A percentile compares a stretch with the other conserved stretches of the same genome.
Evolutionary conservation across 2,888 invertebrate genomes (phyloP).

Genomic region (Drosophila merina): DNA sequence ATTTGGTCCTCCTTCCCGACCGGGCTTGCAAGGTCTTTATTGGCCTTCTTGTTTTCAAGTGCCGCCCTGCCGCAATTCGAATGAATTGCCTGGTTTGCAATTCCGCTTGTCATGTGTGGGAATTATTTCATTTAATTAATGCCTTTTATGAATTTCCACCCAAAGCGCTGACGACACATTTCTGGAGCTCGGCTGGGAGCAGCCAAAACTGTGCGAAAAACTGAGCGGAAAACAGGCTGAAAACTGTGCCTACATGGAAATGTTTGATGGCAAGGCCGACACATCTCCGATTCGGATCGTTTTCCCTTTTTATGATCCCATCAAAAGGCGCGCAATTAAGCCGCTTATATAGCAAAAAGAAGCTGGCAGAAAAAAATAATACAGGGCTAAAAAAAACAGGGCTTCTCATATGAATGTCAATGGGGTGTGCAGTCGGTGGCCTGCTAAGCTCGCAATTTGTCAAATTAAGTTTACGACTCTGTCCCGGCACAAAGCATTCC

Average conservation of each 20-base stretch:
- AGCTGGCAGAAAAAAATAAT: constrained; percentile 17
- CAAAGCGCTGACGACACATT: constrained; percentile 15
- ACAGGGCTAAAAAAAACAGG: constrained; percentile 19
- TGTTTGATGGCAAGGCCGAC: constrained; percentile 9
- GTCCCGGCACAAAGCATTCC: constrained; percentile 46
- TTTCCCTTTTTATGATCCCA: constrained; percentile 53
- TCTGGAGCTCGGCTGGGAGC: constrained; percentile 6
- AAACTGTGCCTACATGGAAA: constrained; percentile 31
- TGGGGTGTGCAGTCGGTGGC: constrained; percentile 6
- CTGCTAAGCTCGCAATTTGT: constrained; percentile 62
- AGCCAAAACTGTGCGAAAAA: background rate
- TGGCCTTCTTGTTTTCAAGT: constrained; percentile 12
- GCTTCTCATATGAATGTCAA: constrained; percentile 36
- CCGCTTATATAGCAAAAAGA: constrained; percentile 58
- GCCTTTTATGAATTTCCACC: constrained; percentile 39
- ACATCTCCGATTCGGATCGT: constrained; percentile 33
- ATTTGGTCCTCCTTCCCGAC: background rate
- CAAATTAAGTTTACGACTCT: constrained; percentile 67
- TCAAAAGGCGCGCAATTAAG: constrained; percentile 70
- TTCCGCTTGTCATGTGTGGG: constrained; percentile 33
- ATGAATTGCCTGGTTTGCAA: constrained; percentile 53
- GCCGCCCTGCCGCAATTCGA: constrained; percentile 28
- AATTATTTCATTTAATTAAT: constrained; percentile 54
- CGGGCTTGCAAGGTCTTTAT: constrained; percentile 9
- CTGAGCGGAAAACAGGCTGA: background rate